Evolutionary conservation across 2,888 invertebrate species (phyloP).

Genomic region (Noctua fimbriata): DNA sequence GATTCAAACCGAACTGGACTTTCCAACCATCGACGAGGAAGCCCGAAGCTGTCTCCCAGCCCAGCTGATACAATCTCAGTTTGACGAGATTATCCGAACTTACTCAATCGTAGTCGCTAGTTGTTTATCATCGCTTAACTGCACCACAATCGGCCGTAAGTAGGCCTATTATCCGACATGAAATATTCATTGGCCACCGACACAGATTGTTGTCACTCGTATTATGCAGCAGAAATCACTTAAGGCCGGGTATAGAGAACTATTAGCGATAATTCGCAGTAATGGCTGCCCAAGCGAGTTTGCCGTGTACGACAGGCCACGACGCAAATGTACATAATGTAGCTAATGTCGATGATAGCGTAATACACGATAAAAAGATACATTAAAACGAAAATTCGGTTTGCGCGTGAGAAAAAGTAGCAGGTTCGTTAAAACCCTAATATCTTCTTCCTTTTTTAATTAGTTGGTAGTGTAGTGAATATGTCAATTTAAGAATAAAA

Average conservation of each 20-base stretch:
- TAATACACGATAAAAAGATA: conserved; percentile 14
- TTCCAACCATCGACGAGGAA: conserved; percentile 36
- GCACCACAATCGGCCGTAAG: conserved; percentile 80
- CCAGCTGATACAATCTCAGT: conserved; percentile 51
- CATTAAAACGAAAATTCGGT: neutral
- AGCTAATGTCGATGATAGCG: conserved; percentile 41
- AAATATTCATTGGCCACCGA: conserved; percentile 87
- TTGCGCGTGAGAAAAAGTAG: neutral
- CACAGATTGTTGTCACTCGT: conserved; percentile 85
- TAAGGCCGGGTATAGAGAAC: conserved; percentile 72
- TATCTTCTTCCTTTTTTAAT: neutral
- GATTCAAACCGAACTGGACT: conserved; percentile 10
- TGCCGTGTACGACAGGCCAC: conserved; percentile 75
- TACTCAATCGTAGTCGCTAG: conserved; percentile 50
- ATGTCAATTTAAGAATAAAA: neutral
- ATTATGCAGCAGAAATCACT: conserved; percentile 85
- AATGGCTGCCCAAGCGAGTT: conserved; percentile 81
- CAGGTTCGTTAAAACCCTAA: neutral
- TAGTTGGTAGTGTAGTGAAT: neutral
- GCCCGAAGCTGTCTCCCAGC: conserved; percentile 28
- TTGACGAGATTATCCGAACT: conserved; percentile 62
- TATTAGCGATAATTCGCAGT: conserved; percentile 87
- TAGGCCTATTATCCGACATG: conserved; percentile 82
- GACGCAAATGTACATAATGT: conserved; percentile 51
- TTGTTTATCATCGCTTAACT: conserved; percentile 71